phyloP scores from a whole-genome alignment of 2,113 vertebrate genomes.

The Peromyscus maniculatus region DNA sequence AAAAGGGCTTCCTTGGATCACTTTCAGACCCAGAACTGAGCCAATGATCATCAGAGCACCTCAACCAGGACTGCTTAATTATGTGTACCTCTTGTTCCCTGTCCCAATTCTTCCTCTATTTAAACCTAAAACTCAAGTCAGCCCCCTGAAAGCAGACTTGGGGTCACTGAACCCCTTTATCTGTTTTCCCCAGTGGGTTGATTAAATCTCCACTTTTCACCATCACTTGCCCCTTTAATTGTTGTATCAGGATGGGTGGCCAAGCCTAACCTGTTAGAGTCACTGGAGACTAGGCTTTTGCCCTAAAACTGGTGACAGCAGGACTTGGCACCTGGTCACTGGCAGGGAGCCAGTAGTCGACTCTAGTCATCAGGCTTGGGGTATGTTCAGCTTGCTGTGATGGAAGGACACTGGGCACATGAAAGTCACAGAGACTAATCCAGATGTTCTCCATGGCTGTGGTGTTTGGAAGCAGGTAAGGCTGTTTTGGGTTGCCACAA shows the following conservation, averaged over 20 bases:
- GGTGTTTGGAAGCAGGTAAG: neutral
- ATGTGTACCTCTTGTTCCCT: neutral
- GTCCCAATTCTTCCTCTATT: neutral
- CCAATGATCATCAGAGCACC: neutral
- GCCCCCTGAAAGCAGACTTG: neutral
- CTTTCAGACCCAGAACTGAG: neutral
- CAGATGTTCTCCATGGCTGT: neutral
- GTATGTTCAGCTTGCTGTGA: neutral
- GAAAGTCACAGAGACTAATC: neutral
- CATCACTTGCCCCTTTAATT: neutral
- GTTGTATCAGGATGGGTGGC: neutral
- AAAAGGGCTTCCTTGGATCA: neutral
- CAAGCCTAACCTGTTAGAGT: neutral
- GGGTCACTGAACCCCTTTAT: neutral
- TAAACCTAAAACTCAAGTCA: neutral
- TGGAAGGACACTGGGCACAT: neutral
- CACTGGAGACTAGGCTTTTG: too few relatives aligned
- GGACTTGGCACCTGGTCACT: neutral
- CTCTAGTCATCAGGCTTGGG: neutral
- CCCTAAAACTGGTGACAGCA: neutral
- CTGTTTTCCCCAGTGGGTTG: neutral
- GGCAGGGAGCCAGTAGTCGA: neutral
- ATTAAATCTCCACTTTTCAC: neutral
- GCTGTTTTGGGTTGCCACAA: neutral
- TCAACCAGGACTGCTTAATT: neutral